These are phyloP conservation scores for Hofmannophila pseudospretella DNA, from an alignment of 2,888 invertebrate genomes.

Conservation along the genomic window DNA sequence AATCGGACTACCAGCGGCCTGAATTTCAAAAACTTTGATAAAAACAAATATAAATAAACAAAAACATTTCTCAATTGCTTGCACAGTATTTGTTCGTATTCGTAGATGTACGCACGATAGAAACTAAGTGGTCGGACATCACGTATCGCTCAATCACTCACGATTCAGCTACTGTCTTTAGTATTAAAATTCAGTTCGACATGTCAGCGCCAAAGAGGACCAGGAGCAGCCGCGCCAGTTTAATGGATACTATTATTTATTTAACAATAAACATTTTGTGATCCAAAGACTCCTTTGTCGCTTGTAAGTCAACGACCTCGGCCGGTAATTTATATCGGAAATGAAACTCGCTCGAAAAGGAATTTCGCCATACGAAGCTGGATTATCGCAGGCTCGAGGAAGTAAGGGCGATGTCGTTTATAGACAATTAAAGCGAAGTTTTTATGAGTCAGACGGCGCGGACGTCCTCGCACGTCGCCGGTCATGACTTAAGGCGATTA, in stretches of 20 bases:
- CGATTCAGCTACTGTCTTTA: slow-evolving; percentile 13
- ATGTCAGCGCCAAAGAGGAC: slow-evolving; percentile 20
- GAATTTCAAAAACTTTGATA: too few species aligned
- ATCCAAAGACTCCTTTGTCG: slow-evolving; percentile 14
- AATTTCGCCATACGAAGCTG: slow-evolving; percentile 14
- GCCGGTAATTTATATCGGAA: slow-evolving; percentile 9
- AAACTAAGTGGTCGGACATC: slow-evolving; percentile 6
- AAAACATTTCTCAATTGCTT: neutral
- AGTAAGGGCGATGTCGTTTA: slow-evolving; percentile 17
- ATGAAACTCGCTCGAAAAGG: slow-evolving; percentile 4
- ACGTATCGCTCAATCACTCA: slow-evolving; percentile 11
- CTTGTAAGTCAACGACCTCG: slow-evolving; percentile 18
- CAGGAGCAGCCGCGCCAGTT: slow-evolving; percentile 24
- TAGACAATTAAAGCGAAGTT: slow-evolving; percentile 21
- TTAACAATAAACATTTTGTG: slow-evolving; percentile 9
- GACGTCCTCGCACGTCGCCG: slow-evolving; percentile 15
- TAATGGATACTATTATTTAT: slow-evolving; percentile 14
- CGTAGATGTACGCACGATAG: slow-evolving; percentile 8
- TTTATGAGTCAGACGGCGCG: slow-evolving; percentile 25
- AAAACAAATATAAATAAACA: too few species aligned
- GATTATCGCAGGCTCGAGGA: slow-evolving; percentile 13
- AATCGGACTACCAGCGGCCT: too few species aligned
- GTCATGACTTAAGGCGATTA: slow-evolving; percentile 14
- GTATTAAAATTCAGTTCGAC: slow-evolving; percentile 23
- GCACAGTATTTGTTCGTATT: neutral